phyloP scores from a whole-genome alignment of 2,113 vertebrate genomes.

The Hystrix cristata region DNA sequence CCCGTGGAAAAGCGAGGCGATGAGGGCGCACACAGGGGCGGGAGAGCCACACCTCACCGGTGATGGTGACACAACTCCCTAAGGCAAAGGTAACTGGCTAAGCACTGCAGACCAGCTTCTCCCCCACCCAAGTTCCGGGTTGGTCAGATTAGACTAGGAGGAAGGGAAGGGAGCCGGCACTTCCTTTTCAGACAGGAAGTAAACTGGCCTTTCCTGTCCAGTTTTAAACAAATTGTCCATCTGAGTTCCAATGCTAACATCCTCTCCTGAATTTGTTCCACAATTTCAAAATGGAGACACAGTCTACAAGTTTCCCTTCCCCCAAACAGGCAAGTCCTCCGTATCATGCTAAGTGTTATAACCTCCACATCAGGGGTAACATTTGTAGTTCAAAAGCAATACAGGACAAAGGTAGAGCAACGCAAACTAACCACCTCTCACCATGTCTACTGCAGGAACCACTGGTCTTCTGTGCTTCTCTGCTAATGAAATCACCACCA shows the following conservation, averaged over 20 bases:
- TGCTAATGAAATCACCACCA: conserved; percentile 1
- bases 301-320: conserved; percentile 41
- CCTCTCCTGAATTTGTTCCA: conserved; percentile 74
- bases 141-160: conserved; percentile 72
- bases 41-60: background rate
- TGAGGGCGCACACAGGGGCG: background rate
- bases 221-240: conserved; percentile 87
- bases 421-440: background rate
- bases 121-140: conserved; percentile 48
- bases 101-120: background rate
- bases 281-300: conserved; percentile 68
- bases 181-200: conserved; percentile 91
- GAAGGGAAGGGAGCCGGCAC: conserved; percentile 87
- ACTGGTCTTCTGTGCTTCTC: background rate
- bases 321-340: conserved; percentile 15
- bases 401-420: background rate
- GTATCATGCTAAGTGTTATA: background rate
- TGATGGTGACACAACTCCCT: background rate
- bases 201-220: conserved; percentile 87
- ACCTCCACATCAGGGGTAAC: background rate
- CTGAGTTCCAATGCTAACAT: conserved; percentile 82
- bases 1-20: background rate
- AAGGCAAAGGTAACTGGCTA: background rate
- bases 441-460: background rate
- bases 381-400: conserved; percentile 30